A percentile compares a stretch with the other conserved stretches of the same genome.
Evolutionary conservation across 1,140 invertebrate genomes (phyloP).

Genomic region (Druon quercuslanigerum): DNA sequence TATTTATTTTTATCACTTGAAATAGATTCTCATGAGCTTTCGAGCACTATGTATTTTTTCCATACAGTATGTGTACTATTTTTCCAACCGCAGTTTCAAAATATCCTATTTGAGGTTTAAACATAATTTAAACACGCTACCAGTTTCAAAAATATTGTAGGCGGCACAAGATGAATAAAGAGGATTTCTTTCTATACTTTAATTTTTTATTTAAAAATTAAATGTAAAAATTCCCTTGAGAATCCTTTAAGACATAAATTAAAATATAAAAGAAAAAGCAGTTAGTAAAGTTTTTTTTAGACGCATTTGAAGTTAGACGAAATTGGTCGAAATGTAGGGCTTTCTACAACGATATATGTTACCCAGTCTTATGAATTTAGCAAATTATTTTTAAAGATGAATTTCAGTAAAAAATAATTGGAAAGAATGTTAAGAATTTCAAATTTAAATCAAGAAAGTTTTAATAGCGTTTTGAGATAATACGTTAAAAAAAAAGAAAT

Average conservation of each 20-base stretch:
- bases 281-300: no score
- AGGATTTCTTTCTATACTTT: no score
- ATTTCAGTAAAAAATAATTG: neutral
- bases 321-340: neutral
- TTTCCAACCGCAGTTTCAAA: neutral
- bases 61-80: no score
- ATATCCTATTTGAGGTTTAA: constrained; percentile 21
- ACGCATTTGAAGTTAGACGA: no score
- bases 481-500: neutral
- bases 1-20: no score
- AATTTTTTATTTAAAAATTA: no score
- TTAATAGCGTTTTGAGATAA: neutral
- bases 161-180: neutral
- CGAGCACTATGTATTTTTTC: no score
- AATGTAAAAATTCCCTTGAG: no score
- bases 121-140: neutral
- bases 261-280: no score
- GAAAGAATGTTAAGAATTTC: neutral
- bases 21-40: no score
- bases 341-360: constrained; percentile 5
- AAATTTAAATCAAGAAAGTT: neutral
- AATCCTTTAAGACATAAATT: no score
- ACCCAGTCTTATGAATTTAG: neutral
- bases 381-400: neutral
- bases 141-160: neutral